These are phyloP conservation scores for Plectus sambesii DNA, from an alignment of 1,140 invertebrate species.

Conservation along the genomic window DNA sequence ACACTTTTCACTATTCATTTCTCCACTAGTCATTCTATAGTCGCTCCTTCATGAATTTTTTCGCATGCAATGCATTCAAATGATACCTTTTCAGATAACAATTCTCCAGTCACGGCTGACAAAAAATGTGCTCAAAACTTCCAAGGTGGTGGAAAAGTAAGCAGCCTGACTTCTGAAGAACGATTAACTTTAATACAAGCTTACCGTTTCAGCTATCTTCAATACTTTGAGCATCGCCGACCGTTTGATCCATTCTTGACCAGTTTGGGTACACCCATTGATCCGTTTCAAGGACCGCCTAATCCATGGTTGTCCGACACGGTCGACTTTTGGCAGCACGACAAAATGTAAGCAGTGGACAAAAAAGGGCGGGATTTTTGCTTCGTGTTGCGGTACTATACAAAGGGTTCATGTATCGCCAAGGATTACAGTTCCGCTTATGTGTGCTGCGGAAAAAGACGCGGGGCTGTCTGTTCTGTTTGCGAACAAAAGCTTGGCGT, in stretches of 20 bases:
- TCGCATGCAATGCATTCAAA: background rate
- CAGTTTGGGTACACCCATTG: conserved; percentile 52
- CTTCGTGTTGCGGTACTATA: too few relatives aligned
- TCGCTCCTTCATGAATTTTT: too few relatives aligned
- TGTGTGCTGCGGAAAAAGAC: too few relatives aligned
- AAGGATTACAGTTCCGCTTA: too few relatives aligned
- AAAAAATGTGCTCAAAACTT: conserved; percentile 80
- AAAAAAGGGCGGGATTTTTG: too few relatives aligned
- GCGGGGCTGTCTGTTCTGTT: too few relatives aligned
- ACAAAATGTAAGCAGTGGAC: conserved; percentile 58
- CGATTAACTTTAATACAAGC: conserved; percentile 1
- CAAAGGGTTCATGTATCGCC: too few relatives aligned
- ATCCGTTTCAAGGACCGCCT: conserved; percentile 59
- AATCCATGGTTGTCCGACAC: conserved; percentile 96
- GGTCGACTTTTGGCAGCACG: conserved; percentile 82
- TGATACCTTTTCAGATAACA: conserved; percentile 30
- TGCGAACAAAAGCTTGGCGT: too few relatives aligned
- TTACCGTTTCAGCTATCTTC: conserved; percentile 60
- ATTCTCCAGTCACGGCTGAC: conserved; percentile 64
- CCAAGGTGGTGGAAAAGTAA: conserved; percentile 88
- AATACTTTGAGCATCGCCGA: conserved; percentile 87
- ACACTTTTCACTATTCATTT: too few relatives aligned
- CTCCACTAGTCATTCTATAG: too few relatives aligned
- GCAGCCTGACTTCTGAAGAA: conserved; percentile 10
- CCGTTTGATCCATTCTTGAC: conserved; percentile 89